Conservation (phyloP, 2,888 invertebrate genomes). For the Fissipunctia ypsillon region DNA sequence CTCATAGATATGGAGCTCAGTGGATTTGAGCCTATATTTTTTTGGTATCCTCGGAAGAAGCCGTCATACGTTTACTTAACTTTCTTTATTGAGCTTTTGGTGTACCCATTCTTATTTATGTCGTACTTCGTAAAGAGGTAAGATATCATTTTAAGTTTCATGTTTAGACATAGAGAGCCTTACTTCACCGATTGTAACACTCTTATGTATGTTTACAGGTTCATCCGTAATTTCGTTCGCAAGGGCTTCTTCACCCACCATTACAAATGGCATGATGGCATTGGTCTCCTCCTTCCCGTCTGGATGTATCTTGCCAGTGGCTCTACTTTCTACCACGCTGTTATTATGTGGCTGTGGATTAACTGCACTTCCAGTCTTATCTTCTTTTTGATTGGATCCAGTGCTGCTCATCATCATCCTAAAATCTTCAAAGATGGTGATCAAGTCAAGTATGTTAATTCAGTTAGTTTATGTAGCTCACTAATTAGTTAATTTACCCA, state of each 20-base stretch:
- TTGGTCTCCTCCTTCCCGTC: constrained; percentile 82
- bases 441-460: constrained; percentile 88
- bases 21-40: constrained; percentile 92
- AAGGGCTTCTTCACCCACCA: constrained; percentile 78
- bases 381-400: constrained; percentile 92
- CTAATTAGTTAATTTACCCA: background rate
- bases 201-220: constrained; percentile 70
- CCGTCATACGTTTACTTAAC: constrained; percentile 85
- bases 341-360: constrained; percentile 91
- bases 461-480: background rate
- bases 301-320: constrained; percentile 84
- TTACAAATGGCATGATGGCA: constrained; percentile 80
- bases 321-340: constrained; percentile 74
- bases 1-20: constrained; percentile 94
- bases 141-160: background rate
- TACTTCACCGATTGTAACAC: background rate
- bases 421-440: constrained; percentile 94
- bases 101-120: constrained; percentile 83
- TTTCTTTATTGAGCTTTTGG: constrained; percentile 84
- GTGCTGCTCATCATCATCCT: constrained; percentile 95
- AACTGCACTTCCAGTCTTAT: constrained; percentile 90
- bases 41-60: constrained; percentile 92
- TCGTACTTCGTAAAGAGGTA: constrained; percentile 85
- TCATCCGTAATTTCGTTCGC: constrained; percentile 72
- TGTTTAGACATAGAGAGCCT: background rate